Base-by-base conservation (phyloP, 2,888 invertebrate species). In the Ophioninae sp. region DNA sequence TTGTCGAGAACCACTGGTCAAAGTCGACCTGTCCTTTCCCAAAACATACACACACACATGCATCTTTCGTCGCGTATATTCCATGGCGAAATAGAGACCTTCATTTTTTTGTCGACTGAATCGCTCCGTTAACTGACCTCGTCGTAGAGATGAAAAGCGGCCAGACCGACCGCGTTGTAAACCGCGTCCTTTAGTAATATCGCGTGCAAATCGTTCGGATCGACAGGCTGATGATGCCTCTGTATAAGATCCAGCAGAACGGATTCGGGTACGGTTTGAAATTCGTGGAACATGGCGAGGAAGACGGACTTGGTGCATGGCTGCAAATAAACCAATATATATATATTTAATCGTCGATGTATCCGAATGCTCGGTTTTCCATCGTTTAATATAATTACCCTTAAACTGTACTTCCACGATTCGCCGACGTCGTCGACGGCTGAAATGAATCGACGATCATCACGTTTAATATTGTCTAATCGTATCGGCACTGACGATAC, bases 141-240 rank as follows among this genome's bases (percentile, higher is more conserved):
- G 91, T 98, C 98, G 91, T 97, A 98, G 77, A 99, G 94, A 89
- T 98, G 97, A 92, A 97, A 98, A 0, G 98, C 97, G 2, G 97
- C 96, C 84, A 98, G 93, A 8, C 98, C 98, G 10, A 97, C 96
- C 0, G 98, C 98, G 93, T 97, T 97, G 91, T 99, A 99, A 65
- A 99, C 96, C 79, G 98, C 98, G 93, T 99, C 99, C 93, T 98
- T 98, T 79, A 96, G 94, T 84, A 99, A 93, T 90, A 99, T 96
- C 17, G 96, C 95, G 78, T 95, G 95, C 87, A 98, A 93, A 91
- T 98, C 96, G 74, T 96, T 95, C 0, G 96, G 94, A 79, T 95
- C 93, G 22, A 95, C 95, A 7, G 95, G 94, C 6, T 95, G 95
- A 83, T 95, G 94, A 81, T 96, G 94, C 69, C 96, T 93, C 23